These are phyloP conservation scores for Myotis myotis DNA, from an alignment of 2,797 vertebrate species.

Conservation along the genomic window DNA sequence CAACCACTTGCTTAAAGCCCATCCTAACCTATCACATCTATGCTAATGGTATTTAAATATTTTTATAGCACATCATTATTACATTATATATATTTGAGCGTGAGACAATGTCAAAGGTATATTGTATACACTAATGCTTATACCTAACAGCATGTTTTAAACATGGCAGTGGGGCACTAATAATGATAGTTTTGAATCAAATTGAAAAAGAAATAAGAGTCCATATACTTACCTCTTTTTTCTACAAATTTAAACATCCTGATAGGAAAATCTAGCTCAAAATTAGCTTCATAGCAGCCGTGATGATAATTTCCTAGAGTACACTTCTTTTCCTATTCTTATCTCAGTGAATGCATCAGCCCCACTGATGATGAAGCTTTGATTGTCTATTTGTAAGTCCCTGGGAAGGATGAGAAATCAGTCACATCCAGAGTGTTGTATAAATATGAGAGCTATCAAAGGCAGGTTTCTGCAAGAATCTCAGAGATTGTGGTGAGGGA, in stretches of 20 bases:
- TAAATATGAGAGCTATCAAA: slow-evolving; percentile 51
- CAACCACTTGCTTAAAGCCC: not conserved
- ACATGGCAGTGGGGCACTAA: not conserved
- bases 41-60: not conserved
- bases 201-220: not conserved
- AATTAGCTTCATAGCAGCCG: not conserved
- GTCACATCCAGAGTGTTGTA: slow-evolving; percentile 39
- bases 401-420: slow-evolving; percentile 48
- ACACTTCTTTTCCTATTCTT: slow-evolving; percentile 23
- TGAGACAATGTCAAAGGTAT: not conserved
- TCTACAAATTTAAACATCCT: not conserved
- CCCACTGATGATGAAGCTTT: not conserved
- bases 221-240: not conserved
- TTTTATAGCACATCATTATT: not conserved
- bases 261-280: slow-evolving; percentile 5
- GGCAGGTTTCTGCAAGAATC: not conserved
- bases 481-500: not conserved
- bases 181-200: slow-evolving; percentile 19
- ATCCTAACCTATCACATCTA: not conserved
- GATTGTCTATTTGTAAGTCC: slow-evolving; percentile 38
- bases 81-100: not conserved
- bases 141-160: not conserved
- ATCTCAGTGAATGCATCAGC: slow-evolving; percentile 6
- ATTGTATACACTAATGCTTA: not conserved
- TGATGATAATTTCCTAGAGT: slow-evolving; percentile 37